Evolutionary conservation across 1,140 invertebrate species (phyloP).

Genomic region (Tyrophagus putrescentiae): DNA sequence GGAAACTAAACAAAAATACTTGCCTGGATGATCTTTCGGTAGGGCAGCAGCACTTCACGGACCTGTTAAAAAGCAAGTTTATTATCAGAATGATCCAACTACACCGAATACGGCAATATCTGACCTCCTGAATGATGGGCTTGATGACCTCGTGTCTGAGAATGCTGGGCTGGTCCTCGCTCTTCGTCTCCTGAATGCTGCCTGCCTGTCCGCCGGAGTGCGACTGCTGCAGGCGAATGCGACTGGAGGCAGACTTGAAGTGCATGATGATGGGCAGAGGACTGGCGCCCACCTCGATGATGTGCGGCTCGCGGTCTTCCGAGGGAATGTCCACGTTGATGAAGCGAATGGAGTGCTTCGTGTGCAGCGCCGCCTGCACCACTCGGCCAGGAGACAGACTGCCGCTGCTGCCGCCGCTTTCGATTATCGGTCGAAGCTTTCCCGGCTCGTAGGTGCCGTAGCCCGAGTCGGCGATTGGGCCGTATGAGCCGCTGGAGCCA

Average conservation of each 20-base stretch:
- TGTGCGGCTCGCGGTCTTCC: slow-evolving; percentile 10
- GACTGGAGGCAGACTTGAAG: slow-evolving; percentile 16
- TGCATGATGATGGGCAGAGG: slow-evolving; percentile 10
- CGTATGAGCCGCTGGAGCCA: not conserved
- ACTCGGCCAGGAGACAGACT: not conserved
- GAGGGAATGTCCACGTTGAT: slow-evolving; percentile 10
- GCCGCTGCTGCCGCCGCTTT: no score
- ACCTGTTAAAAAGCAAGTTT: not conserved
- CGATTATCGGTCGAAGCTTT: not conserved
- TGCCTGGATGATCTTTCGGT: slow-evolving; percentile 8
- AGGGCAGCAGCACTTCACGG: slow-evolving; percentile 12
- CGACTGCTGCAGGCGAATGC: slow-evolving; percentile 6
- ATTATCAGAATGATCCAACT: not conserved
- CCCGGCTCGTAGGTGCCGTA: not conserved
- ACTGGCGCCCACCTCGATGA: slow-evolving; percentile 17
- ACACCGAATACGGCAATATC: no score
- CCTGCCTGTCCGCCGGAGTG: not conserved
- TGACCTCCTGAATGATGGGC: slow-evolving; percentile 18
- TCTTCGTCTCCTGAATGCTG: not conserved
- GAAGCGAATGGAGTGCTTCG: not conserved
- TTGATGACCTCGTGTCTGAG: slow-evolving; percentile 4
- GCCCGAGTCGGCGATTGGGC: not conserved
- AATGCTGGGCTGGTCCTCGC: slow-evolving; percentile 4
- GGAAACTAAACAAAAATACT: no score
- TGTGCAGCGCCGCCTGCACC: slow-evolving; percentile 2